Conservation (phyloP, 2,888 invertebrate genomes). For the Masnerella sp. region DNA sequence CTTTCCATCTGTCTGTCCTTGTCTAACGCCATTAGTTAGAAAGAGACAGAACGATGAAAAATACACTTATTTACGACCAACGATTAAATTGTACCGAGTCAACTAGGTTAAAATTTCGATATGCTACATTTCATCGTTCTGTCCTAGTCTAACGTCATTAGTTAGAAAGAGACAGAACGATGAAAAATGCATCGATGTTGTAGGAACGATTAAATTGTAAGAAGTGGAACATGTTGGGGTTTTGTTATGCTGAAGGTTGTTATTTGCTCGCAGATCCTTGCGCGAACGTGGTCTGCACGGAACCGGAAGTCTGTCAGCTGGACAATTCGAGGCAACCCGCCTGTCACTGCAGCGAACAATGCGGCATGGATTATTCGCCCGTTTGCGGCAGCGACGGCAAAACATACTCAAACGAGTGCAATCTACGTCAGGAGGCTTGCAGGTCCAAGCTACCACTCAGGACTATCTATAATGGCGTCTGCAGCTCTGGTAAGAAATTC, state of each 20-base stretch:
- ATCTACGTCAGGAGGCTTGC: slow-evolving; percentile 88
- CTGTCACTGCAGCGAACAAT: slow-evolving; percentile 88
- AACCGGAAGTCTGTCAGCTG: slow-evolving; percentile 90
- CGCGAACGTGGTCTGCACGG: slow-evolving; percentile 85
- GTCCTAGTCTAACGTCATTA: too few species aligned
- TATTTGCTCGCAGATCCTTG: slow-evolving; percentile 86
- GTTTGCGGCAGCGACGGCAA: slow-evolving; percentile 89
- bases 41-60: too few species aligned
- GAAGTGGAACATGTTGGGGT: too few species aligned
- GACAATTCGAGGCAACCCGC: slow-evolving; percentile 87
- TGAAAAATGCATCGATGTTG: too few species aligned
- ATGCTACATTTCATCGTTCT: too few species aligned
- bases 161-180: too few species aligned
- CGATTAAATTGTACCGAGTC: too few species aligned
- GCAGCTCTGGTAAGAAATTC: slow-evolving; percentile 89
- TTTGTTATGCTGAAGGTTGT: slow-evolving; percentile 18
- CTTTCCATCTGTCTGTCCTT: too few species aligned
- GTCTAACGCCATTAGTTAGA: too few species aligned
- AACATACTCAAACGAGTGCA: slow-evolving; percentile 90
- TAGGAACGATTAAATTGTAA: too few species aligned
- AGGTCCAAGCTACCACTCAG: slow-evolving; percentile 85
- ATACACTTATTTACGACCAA: too few species aligned
- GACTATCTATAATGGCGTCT: slow-evolving; percentile 89
- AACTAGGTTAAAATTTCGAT: too few species aligned
- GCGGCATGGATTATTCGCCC: slow-evolving; percentile 84